Conservation (phyloP, 2,113 vertebrate genomes). For the Chauna torquata region DNA sequence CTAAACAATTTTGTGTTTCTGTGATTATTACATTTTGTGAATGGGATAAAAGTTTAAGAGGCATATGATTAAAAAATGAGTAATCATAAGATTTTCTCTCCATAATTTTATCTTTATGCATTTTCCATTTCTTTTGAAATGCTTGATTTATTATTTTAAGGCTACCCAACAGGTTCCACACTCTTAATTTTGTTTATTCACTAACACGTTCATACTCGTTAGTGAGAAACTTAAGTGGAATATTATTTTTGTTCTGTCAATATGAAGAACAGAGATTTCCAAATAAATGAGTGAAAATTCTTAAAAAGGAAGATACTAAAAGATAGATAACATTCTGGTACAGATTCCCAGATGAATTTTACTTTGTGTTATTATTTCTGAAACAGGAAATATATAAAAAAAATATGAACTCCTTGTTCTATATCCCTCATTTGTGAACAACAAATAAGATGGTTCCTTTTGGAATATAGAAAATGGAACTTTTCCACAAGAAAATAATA, state of each 20-base stretch:
- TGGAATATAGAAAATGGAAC: accelerated
- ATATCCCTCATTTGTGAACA: not conserved
- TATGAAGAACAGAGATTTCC: not conserved
- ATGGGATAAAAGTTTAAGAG: not conserved
- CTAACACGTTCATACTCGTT: not conserved
- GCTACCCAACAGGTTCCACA: not conserved
- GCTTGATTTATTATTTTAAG: not conserved
- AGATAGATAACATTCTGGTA: not conserved
- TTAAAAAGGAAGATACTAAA: not conserved
- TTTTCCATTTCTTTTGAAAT: not conserved
- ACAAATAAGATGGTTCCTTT: not conserved
- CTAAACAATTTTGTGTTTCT: not conserved
- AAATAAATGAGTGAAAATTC: not conserved
- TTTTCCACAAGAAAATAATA: not conserved
- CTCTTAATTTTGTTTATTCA: not conserved
- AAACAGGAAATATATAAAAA: not conserved
- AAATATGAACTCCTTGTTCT: accelerated
- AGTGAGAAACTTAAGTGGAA: not conserved
- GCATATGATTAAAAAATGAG: not conserved
- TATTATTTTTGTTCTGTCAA: not conserved
- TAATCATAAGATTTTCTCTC: not conserved
- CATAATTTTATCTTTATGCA: not conserved
- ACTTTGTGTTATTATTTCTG: not conserved
- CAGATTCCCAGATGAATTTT: not conserved
- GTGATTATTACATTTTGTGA: not conserved